phyloP scores from a whole-genome alignment of 1,140 invertebrate species.

The Cepaea nemoralis region DNA sequence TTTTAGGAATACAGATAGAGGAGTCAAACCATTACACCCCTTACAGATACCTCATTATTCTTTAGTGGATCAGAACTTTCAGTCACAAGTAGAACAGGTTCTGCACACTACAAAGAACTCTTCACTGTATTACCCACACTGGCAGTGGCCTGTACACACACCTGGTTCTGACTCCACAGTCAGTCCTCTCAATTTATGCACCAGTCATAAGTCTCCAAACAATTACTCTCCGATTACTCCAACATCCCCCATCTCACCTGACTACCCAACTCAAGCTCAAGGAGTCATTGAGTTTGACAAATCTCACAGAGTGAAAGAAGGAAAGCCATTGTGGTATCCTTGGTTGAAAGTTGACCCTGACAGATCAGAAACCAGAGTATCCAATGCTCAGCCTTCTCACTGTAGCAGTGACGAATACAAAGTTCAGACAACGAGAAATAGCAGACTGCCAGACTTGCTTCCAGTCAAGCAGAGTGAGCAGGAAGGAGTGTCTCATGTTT shows the following conservation, averaged over 20 bases:
- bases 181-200: constrained; percentile 29
- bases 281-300: neutral
- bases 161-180: neutral
- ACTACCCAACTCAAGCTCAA: neutral
- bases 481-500: neutral
- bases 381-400: neutral
- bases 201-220: constrained; percentile 9
- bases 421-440: neutral
- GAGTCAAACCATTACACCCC: neutral
- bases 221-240: constrained; percentile 38
- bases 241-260: constrained; percentile 31
- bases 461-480: neutral
- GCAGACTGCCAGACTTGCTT: neutral
- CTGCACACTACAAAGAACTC: neutral
- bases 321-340: constrained; percentile 34
- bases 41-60: neutral
- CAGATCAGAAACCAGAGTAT: neutral
- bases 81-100: neutral
- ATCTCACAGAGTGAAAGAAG: neutral
- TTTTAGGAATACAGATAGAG: neutral
- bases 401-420: neutral
- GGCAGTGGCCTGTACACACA: constrained; percentile 6
- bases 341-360: constrained; percentile 10
- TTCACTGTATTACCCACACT: neutral
- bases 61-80: neutral